These are phyloP conservation scores for Drosophila bunnanda DNA, from an alignment of 2,888 invertebrate genomes.

Conservation along the genomic window DNA sequence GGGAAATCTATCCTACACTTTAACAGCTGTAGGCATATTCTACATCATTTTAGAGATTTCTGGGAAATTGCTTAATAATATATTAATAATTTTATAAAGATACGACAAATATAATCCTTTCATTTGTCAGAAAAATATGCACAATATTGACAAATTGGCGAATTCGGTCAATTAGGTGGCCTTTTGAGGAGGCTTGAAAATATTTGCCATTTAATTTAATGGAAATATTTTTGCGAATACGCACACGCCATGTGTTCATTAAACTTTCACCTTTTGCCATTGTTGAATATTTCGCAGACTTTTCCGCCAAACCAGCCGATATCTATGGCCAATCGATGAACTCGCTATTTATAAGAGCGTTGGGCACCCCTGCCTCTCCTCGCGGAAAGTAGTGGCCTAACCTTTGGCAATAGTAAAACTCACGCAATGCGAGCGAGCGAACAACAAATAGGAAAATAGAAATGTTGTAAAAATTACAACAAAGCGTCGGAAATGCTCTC, in stretches of 20 bases:
- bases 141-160: conserved; percentile 4
- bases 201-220: conserved; percentile 34
- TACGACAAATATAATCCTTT: too few species aligned
- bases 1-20: not conserved
- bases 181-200: conserved; percentile 30
- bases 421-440: conserved; percentile 56
- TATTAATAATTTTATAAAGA: not conserved
- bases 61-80: not conserved
- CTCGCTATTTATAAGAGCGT: conserved; percentile 45
- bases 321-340: conserved; percentile 37
- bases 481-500: conserved; percentile 44
- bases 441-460: conserved; percentile 17
- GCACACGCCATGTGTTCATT: conserved; percentile 71
- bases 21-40: not conserved
- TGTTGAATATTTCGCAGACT: conserved; percentile 30
- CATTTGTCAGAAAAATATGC: not conserved
- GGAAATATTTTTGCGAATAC: conserved; percentile 10
- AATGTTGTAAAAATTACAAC: conserved; percentile 54
- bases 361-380: conserved; percentile 6
- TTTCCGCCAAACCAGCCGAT: conserved; percentile 18
- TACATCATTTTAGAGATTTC: not conserved
- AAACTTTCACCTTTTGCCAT: conserved; percentile 68
- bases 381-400: conserved; percentile 21
- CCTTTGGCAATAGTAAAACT: conserved; percentile 26
- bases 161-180: conserved; percentile 33